phyloP scores from a whole-genome alignment of 2,113 vertebrate species.

The Fregata magnificens region DNA sequence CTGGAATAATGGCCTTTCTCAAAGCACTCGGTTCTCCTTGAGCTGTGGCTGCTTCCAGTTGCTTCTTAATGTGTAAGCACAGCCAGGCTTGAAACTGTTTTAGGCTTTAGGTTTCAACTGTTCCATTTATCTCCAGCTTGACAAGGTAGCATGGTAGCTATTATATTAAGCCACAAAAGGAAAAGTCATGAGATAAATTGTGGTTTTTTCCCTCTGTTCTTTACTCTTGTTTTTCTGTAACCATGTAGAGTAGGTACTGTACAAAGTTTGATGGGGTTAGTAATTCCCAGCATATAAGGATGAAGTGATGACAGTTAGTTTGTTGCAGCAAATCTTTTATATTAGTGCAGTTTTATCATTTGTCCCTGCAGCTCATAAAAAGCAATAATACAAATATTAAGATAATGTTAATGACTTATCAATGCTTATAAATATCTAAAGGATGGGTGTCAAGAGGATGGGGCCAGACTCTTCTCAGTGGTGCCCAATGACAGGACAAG shows the following conservation, averaged over 20 bases:
- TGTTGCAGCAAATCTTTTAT: neutral
- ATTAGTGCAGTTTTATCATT: neutral
- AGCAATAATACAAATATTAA: neutral
- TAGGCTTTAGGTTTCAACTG: neutral
- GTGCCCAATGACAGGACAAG: no score
- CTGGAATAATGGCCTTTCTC: neutral
- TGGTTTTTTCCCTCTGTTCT: neutral
- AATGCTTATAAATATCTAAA: no score
- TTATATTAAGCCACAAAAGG: neutral
- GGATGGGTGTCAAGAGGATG: no score
- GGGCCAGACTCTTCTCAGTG: no score
- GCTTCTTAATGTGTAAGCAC: neutral
- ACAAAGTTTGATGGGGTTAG: neutral
- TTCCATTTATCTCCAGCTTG: constrained; percentile 11
- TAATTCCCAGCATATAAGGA: neutral
- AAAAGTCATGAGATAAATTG: neutral
- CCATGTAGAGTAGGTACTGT: neutral
- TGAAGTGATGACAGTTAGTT: neutral
- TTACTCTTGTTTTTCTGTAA: neutral
- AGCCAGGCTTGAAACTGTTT: neutral
- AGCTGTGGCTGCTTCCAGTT: neutral
- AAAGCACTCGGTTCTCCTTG: neutral
- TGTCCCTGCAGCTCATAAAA: neutral
- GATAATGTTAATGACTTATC: neutral
- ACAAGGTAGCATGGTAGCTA: neutral